Base-by-base conservation (phyloP, 2,797 vertebrate species). In the Macropodus opercularis region DNA sequence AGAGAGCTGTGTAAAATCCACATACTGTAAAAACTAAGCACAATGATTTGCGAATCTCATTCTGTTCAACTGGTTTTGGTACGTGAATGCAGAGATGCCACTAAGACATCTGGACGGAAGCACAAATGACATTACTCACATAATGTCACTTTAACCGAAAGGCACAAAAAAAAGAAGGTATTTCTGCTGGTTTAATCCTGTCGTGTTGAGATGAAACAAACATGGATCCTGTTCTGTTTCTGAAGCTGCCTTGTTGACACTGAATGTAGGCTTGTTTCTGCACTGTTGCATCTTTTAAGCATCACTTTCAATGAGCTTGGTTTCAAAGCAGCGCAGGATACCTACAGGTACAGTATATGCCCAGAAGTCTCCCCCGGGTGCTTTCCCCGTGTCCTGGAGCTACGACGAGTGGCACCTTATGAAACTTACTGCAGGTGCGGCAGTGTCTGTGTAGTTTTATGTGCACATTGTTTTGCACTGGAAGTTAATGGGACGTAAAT, bases 181-280 rank as follows among this genome's bases (percentile, higher is more conserved):
- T 48, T 68, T 10, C 55, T 64, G 46, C 24, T 63, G 32, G 56
- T 57, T 32, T 54, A 58, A 46, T 52, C n/a, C 34, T 57, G 57
- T 60, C 40, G 51, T 47, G 44, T 39, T 34, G 74, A 61, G 53
- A 52, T 54, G 59, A 77, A 64, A 50, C n/a, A 18, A 18, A 63
- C n/a, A 65, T 55, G 24, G 32, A 61, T 58, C 35, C n/a, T 51
- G 23, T 56, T 51, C 38, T 76, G 41, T 58, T 62, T 65, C 12
- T 24, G 29, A 15, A 38, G 56, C 49, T 43, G 34, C 41, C 65
- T 58, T 67, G 41, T 79, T 79, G 52, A 53, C 66, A 46, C 6
- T 38, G 24, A 73, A 69, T 68, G 42, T 79, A 64, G 60, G 2
- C 17, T 57, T 62, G 50, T 71, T 51, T 61, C 8, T 70, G 48